Percentiles rank a stretch among this genome's conserved stretches.
Evolutionary conservation across 2,888 invertebrate species (phyloP).

Genomic region (Schizaphis graminum): DNA sequence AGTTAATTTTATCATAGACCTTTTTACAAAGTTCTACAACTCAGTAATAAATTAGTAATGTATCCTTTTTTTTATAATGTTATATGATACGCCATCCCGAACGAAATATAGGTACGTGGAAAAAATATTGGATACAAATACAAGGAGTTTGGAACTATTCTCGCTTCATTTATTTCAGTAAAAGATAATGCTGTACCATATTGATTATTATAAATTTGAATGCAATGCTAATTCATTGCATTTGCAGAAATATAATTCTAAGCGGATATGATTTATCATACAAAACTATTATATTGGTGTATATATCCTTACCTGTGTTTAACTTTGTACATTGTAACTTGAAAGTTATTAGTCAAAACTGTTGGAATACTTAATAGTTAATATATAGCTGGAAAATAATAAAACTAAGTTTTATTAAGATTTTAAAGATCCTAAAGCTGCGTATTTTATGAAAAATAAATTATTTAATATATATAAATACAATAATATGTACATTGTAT

Average conservation of each 20-base stretch:
- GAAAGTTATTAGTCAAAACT: neutral
- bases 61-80: neutral
- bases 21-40: neutral
- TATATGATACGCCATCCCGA: neutral
- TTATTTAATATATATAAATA: neutral
- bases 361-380: neutral
- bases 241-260: neutral
- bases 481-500: neutral
- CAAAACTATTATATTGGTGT: neutral
- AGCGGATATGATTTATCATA: slow-evolving; percentile 2
- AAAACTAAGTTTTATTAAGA: neutral
- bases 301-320: neutral
- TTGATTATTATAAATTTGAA: neutral
- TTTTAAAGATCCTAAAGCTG: neutral
- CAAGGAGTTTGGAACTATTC: neutral
- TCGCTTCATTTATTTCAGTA: neutral
- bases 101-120: neutral
- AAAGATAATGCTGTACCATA: neutral
- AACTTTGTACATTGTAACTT: neutral
- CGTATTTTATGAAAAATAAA: neutral
- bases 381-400: neutral
- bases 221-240: neutral
- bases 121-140: neutral
- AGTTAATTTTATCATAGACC: neutral
- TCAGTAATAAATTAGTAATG: neutral